These are phyloP conservation scores for Chondrilla cf. caribensis DNA, from an alignment of 37 sponge, comb jelly and placozoan species.

Conservation along the genomic window DNA sequence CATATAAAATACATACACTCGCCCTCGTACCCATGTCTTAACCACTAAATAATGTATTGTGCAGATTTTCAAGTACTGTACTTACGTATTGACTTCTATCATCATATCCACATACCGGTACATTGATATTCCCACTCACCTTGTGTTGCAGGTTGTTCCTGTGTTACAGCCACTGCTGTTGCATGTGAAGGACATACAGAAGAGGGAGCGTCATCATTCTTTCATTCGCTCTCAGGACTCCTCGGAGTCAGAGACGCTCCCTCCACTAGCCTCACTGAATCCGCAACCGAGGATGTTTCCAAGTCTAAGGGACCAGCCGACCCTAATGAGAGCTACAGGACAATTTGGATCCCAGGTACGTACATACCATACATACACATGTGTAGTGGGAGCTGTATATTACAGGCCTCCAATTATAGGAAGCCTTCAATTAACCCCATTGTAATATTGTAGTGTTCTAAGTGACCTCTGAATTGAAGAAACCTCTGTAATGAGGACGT, in stretches of 20 bases:
- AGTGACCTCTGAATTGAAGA: too few relatives aligned
- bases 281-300: slow-evolving; percentile 30
- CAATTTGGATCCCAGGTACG: slow-evolving; percentile 41
- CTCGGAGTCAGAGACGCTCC: neutral
- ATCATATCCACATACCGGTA: too few relatives aligned
- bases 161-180: slow-evolving; percentile 42
- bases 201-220: slow-evolving; percentile 9
- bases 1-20: too few relatives aligned
- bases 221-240: neutral
- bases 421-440: too few relatives aligned
- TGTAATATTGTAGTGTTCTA: too few relatives aligned
- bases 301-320: slow-evolving; percentile 48
- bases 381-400: neutral
- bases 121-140: too few relatives aligned
- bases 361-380: neutral
- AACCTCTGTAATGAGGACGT: too few relatives aligned
- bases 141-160: slow-evolving; percentile 18
- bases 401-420: too few relatives aligned
- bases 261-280: slow-evolving; percentile 1
- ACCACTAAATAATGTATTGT: too few relatives aligned
- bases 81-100: too few relatives aligned
- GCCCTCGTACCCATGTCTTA: too few relatives aligned
- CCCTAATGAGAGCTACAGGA: slow-evolving; percentile 38
- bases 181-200: neutral
- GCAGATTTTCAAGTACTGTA: too few relatives aligned